Conservation (phyloP, 2,113 vertebrate species). For the Silurus asotus region DNA sequence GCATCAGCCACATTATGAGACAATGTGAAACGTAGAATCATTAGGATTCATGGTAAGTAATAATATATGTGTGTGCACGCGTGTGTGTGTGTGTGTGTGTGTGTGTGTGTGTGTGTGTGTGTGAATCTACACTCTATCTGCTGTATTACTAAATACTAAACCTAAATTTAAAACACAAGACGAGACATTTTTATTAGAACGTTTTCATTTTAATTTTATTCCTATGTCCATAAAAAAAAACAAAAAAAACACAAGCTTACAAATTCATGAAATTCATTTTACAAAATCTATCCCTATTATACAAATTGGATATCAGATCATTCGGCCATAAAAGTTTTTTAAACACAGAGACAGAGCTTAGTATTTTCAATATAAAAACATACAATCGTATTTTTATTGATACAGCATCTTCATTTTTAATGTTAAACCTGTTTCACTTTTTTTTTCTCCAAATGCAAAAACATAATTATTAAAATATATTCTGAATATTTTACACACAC, state of each 20-base stretch:
- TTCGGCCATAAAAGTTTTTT: not conserved
- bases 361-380: not conserved
- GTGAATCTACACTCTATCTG: not conserved
- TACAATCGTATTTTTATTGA: not conserved
- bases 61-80: too few species aligned
- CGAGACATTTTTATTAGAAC: not conserved
- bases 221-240: not conserved
- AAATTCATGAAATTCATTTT: not conserved
- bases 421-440: not conserved
- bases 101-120: not conserved
- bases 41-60: not conserved
- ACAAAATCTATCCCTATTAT: not conserved
- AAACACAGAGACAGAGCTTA: not conserved
- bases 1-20: not conserved
- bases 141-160: not conserved
- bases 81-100: not conserved
- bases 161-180: not conserved
- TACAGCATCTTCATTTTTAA: not conserved
- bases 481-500: not conserved
- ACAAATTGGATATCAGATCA: not conserved
- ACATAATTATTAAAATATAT: not conserved
- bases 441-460: not conserved
- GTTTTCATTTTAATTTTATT: not conserved
- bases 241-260: not conserved
- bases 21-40: not conserved